Conservation (phyloP, 2,888 invertebrate species). For the Phalera bucephala region DNA sequence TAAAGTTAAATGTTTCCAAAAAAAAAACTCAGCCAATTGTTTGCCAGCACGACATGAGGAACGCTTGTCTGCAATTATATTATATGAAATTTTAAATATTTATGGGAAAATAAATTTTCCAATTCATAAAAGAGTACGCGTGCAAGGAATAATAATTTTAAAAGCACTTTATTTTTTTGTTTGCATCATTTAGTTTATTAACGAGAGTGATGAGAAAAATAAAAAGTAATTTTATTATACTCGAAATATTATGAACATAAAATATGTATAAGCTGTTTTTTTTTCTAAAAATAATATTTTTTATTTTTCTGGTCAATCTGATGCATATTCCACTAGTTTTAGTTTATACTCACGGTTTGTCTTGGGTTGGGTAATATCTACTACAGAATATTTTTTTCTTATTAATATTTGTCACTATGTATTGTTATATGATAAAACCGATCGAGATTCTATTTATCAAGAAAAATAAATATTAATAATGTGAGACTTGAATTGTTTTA, state of each 20-base stretch:
- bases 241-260: constrained; percentile 12
- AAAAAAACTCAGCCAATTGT: no score
- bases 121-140: constrained; percentile 6
- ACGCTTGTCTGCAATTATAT: no score
- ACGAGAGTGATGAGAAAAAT: constrained; percentile 24
- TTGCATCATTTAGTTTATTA: constrained; percentile 15
- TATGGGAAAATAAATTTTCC: constrained; percentile 23
- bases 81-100: constrained; percentile 8
- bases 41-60: no score
- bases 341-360: constrained; percentile 21
- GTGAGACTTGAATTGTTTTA: constrained; percentile 15
- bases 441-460: constrained; percentile 64
- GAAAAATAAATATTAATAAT: constrained; percentile 47
- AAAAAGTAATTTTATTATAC: constrained; percentile 12
- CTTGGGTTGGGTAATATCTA: constrained; percentile 36
- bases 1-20: constrained; percentile 12
- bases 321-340: constrained; percentile 41
- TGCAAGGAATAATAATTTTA: constrained; percentile 9
- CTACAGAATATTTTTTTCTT: constrained; percentile 22
- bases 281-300: constrained; percentile 17
- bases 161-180: constrained; percentile 12
- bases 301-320: constrained; percentile 27
- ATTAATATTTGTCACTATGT: constrained; percentile 10
- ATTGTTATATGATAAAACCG: constrained; percentile 34
- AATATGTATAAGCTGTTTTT: constrained; percentile 18